phyloP scores from a whole-genome alignment of 2,797 vertebrate genomes.

The Pangasius djambal region DNA sequence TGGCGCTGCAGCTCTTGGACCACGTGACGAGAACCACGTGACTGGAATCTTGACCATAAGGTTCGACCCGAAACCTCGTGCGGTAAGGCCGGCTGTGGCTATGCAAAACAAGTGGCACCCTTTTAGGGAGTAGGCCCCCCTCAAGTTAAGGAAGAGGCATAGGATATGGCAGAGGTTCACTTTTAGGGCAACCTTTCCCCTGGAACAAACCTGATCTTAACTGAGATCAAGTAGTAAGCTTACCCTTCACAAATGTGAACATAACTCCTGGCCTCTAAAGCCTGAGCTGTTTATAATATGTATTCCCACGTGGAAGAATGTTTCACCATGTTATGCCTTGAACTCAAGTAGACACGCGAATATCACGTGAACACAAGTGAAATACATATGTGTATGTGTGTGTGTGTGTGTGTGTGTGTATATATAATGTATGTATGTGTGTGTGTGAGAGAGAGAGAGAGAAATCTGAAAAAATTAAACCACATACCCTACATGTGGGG shows the following conservation, averaged over 20 bases:
- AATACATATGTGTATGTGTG: too few species aligned
- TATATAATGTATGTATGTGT: too few species aligned
- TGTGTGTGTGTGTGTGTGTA: background rate
- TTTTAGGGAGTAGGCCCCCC: background rate
- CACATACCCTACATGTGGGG: background rate
- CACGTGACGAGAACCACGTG: slow-evolving; percentile 67
- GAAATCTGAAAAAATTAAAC: too few species aligned
- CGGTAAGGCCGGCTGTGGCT: slow-evolving; percentile 6
- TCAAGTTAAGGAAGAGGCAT: background rate
- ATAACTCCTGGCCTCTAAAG: background rate
- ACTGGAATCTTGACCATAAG: slow-evolving; percentile 58
- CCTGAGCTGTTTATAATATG: background rate
- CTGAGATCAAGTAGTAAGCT: slow-evolving; percentile 2
- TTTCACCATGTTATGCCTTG: background rate
- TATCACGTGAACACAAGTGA: too few species aligned
- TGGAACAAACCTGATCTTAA: background rate
- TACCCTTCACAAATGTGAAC: background rate
- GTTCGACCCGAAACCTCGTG: slow-evolving; percentile 25
- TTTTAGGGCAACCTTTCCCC: background rate
- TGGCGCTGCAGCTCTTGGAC: slow-evolving; percentile 46
- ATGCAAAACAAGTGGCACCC: background rate
- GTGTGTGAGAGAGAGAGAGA: too few species aligned
- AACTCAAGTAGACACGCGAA: too few species aligned
- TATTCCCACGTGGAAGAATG: background rate
- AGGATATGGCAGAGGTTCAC: background rate